Evolutionary conservation across 2,113 vertebrate species (phyloP).

Genomic region (Ptyas mucosa): DNA sequence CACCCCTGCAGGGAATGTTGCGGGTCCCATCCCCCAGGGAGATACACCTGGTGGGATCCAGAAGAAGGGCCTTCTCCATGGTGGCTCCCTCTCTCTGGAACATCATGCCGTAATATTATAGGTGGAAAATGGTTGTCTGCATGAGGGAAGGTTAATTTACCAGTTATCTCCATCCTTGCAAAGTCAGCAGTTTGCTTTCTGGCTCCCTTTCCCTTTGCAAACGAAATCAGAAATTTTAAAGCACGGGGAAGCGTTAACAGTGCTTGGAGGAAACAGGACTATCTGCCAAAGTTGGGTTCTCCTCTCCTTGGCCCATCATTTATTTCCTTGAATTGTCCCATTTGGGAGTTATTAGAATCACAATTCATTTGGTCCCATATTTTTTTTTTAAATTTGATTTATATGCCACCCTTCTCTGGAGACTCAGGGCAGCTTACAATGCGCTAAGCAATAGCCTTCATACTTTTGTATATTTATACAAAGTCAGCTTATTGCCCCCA

Average conservation of each 20-base stretch:
- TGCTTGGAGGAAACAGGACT: neutral
- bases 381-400: too few relatives aligned
- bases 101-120: neutral
- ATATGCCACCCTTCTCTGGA: too few relatives aligned
- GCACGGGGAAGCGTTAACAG: neutral
- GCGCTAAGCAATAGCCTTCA: too few relatives aligned
- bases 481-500: too few relatives aligned
- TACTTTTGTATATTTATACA: too few relatives aligned
- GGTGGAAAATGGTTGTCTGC: constrained; percentile 10
- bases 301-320: neutral
- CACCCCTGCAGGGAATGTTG: too few relatives aligned
- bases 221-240: neutral
- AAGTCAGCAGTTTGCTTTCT: neutral
- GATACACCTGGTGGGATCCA: too few relatives aligned
- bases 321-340: neutral
- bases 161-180: constrained; percentile 36
- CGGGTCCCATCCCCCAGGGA: too few relatives aligned
- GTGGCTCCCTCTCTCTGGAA: too few relatives aligned
- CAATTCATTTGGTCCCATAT: neutral
- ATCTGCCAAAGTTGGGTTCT: neutral
- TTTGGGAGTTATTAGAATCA: neutral
- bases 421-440: too few relatives aligned
- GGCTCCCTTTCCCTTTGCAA: neutral
- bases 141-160: constrained; percentile 41
- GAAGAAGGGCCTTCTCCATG: too few relatives aligned